phyloP scores from a whole-genome alignment of 2,113 vertebrate species.

The Eupsittula cactorum region DNA sequence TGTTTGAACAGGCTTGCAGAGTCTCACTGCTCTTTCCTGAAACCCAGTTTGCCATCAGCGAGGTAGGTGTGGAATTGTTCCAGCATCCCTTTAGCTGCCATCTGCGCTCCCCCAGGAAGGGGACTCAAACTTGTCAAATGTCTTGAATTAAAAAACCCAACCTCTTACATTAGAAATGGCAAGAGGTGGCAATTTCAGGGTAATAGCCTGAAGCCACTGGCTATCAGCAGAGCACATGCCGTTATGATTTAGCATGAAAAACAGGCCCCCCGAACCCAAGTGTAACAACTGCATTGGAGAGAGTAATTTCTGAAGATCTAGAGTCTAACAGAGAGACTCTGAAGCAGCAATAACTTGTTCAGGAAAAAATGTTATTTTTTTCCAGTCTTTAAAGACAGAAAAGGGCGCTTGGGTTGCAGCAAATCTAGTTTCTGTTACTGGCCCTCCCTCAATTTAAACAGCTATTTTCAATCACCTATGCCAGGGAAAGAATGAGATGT shows the following conservation, averaged over 20 bases:
- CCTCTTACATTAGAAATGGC: background rate
- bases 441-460: background rate
- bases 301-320: background rate
- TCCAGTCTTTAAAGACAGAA: background rate
- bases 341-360: background rate
- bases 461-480: background rate
- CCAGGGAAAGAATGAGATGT: background rate
- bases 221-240: background rate
- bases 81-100: constrained; percentile 51
- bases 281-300: background rate
- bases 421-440: background rate
- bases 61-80: background rate
- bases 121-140: constrained; percentile 38
- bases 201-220: background rate
- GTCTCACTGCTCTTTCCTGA: background rate
- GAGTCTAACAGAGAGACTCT: background rate
- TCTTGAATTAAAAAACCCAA: background rate
- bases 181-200: background rate
- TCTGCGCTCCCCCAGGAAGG: background rate
- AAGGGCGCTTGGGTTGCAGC: background rate
- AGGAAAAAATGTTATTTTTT: background rate
- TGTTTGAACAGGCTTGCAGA: background rate
- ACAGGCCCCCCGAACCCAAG: background rate
- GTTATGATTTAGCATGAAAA: background rate
- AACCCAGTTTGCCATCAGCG: background rate